Percentiles rank a stretch among this genome's conserved stretches.
Evolutionary conservation across 1,140 invertebrate species (phyloP).

Genomic region (Pseudomyrmex cubaensis): DNA sequence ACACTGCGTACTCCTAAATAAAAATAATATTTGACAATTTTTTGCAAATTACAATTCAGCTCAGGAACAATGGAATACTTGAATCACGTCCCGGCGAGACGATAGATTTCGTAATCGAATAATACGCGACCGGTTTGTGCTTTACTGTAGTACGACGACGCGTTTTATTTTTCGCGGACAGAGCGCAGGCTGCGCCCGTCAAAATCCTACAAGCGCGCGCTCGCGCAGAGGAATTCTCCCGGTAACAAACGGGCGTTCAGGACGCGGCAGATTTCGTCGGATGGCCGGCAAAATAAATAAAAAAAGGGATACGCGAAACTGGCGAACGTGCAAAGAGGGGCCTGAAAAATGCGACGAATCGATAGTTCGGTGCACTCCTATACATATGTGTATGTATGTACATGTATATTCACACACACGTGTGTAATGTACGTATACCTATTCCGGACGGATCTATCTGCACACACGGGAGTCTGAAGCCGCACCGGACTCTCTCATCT

Average conservation of each 20-base stretch:
- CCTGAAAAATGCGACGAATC: conserved; percentile 55
- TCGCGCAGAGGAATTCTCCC: conserved; percentile 41
- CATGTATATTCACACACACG: background rate
- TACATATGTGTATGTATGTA: background rate
- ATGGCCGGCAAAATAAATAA: conserved; percentile 54
- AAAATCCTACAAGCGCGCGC: conserved; percentile 30
- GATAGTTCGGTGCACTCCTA: conserved; percentile 67
- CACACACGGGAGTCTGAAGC: conserved; percentile 64
- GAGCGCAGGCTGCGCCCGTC: conserved; percentile 38
- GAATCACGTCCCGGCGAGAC: background rate
- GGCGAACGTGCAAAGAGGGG: conserved; percentile 54
- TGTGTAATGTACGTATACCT: conserved; percentile 49
- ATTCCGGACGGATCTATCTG: conserved; percentile 62
- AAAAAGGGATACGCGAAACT: conserved; percentile 25
- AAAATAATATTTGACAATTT: background rate
- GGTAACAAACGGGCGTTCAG: conserved; percentile 45
- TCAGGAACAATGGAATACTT: background rate
- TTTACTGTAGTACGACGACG: conserved; percentile 4
- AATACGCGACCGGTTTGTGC: conserved; percentile 25
- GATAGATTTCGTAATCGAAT: conserved; percentile 14
- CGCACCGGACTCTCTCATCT: conserved; percentile 59
- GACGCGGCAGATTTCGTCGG: conserved; percentile 40
- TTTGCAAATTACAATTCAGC: background rate
- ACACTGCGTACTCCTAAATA: background rate
- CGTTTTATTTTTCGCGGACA: conserved; percentile 38